Conservation (phyloP, 2,888 invertebrate genomes). For the Amiota communis region DNA sequence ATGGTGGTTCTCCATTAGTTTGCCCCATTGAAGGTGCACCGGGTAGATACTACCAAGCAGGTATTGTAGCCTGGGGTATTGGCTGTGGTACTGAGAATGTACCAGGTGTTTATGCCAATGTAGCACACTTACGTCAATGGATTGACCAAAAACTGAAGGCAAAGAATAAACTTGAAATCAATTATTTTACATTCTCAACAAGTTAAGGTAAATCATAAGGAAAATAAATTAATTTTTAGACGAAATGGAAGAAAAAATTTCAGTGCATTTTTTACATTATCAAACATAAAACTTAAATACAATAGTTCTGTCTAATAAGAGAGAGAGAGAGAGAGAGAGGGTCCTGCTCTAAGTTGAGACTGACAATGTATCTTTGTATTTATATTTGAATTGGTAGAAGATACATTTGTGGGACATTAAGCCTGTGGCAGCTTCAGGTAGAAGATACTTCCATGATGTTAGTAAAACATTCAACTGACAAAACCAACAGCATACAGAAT, state of each 20-base stretch:
- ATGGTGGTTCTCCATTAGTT: constrained; percentile 86
- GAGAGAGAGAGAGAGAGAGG: no score
- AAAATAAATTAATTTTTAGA: no score
- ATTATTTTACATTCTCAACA: background rate
- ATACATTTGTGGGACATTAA: background rate
- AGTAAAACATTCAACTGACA: constrained; percentile 66
- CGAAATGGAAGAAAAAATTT: no score
- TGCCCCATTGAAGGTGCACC: constrained; percentile 76
- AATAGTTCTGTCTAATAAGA: no score
- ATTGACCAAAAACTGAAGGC: constrained; percentile 76
- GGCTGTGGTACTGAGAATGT: constrained; percentile 80
- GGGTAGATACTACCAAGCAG: constrained; percentile 71
- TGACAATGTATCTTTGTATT: no score
- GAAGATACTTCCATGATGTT: constrained; percentile 52
- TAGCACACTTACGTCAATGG: constrained; percentile 80
- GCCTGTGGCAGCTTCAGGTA: background rate
- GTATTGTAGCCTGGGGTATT: constrained; percentile 89
- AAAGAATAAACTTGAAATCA: constrained; percentile 32
- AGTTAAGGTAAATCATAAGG: no score
- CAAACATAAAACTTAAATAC: constrained; percentile 9
- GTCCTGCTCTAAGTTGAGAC: no score
- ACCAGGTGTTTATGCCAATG: constrained; percentile 85
- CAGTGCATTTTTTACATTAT: background rate
- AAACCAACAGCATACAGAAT: constrained; percentile 58
- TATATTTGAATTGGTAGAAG: no score